These are phyloP conservation scores for Mantis religiosa DNA, from an alignment of 2,888 invertebrate genomes.

Conservation along the genomic window DNA sequence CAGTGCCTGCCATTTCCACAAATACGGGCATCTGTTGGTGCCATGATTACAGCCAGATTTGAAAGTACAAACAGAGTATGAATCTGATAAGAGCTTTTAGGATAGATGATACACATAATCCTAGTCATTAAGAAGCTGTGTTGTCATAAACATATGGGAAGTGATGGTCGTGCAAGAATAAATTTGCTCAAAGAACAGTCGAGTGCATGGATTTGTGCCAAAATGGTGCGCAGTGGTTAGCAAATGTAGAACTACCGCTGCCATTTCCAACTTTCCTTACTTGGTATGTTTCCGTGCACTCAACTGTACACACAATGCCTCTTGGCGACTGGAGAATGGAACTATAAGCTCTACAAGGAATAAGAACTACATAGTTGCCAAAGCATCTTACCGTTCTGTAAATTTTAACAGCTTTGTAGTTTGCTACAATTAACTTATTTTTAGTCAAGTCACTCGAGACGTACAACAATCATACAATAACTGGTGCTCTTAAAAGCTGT, in stretches of 20 bases:
- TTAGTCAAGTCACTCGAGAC: background rate
- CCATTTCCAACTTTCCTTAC: too few relatives aligned
- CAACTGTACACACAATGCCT: too few relatives aligned
- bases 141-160: background rate
- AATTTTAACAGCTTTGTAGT: background rate
- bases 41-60: background rate
- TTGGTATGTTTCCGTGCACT: too few relatives aligned
- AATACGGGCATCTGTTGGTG: background rate
- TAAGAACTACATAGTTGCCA: background rate
- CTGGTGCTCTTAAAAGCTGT: background rate
- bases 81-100: background rate
- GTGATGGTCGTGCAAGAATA: background rate
- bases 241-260: too few relatives aligned
- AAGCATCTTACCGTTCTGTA: background rate
- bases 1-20: background rate
- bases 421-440: background rate
- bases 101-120: background rate
- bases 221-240: too few relatives aligned
- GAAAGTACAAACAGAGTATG: background rate
- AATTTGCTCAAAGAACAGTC: background rate
- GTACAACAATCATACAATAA: background rate
- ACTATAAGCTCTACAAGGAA: too few relatives aligned
- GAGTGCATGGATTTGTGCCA: too few relatives aligned
- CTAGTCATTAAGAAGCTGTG: background rate
- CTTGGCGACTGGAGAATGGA: too few relatives aligned